Evolutionary conservation across 2,113 vertebrate species (phyloP).

Genomic region (Melospiza melodia): DNA sequence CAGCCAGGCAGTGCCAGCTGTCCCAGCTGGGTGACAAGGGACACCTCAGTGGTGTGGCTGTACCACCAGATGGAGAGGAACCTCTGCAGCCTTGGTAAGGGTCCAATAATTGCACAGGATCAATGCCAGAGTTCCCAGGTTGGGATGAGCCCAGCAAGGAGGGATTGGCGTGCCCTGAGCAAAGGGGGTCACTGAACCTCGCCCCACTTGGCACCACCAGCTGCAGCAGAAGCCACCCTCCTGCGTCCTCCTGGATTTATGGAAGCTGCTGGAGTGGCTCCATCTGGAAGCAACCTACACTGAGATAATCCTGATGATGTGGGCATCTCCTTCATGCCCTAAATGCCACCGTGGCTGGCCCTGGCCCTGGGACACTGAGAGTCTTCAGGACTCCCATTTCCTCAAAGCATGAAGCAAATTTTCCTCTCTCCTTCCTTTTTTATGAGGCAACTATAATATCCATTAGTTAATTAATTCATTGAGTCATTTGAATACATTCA

Average conservation of each 20-base stretch:
- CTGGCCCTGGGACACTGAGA: neutral
- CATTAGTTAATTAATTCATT: neutral
- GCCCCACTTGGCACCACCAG: neutral
- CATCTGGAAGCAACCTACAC: neutral
- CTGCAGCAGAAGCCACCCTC: neutral
- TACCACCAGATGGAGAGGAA: neutral
- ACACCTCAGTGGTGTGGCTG: neutral
- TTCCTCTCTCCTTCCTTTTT: neutral
- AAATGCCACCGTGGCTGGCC: fast-evolving
- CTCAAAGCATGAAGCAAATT: neutral
- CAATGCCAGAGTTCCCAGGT: fast-evolving
- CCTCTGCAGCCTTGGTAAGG: no score
- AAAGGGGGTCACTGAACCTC: neutral
- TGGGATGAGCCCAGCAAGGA: neutral
- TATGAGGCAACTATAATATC: neutral
- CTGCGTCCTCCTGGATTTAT: neutral
- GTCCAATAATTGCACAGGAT: fast-evolving
- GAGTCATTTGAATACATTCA: neutral
- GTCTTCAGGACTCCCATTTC: neutral
- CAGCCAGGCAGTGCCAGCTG: neutral
- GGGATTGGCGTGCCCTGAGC: neutral
- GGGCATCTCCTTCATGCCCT: neutral
- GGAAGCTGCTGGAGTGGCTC: neutral
- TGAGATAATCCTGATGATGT: neutral
- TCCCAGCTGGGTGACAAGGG: neutral